Conservation (phyloP, 2,797 vertebrate species). For the Eulemur coronatus region DNA sequence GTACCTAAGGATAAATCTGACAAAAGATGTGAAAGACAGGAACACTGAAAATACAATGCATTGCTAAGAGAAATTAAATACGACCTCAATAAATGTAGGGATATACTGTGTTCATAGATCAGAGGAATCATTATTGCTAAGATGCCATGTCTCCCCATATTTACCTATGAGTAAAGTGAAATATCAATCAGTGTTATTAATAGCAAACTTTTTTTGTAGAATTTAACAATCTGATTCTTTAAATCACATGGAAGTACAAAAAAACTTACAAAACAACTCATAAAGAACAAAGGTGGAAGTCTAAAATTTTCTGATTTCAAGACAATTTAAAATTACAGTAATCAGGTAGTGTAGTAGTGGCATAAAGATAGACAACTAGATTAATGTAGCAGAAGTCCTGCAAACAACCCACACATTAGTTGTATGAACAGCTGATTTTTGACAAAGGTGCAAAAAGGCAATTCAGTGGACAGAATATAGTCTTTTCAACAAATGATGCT, state of each 20-base stretch:
- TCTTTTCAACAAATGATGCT: neutral
- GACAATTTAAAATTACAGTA: neutral
- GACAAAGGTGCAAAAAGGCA: neutral
- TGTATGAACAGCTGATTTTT: neutral
- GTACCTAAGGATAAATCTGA: neutral
- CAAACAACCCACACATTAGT: neutral
- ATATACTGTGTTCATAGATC: neutral
- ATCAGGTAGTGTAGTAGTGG: neutral
- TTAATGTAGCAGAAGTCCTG: neutral
- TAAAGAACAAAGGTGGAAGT: neutral
- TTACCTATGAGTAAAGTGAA: neutral
- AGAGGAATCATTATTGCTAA: neutral
- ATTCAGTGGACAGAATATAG: neutral
- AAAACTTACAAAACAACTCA: neutral
- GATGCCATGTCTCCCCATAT: neutral
- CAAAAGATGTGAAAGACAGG: neutral
- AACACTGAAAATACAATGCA: neutral
- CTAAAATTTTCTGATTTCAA: neutral
- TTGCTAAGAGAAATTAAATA: neutral
- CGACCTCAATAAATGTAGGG: neutral
- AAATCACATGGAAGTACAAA: neutral
- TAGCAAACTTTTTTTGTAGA: neutral
- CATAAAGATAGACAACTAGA: neutral
- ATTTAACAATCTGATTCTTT: neutral
- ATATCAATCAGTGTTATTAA: neutral